Percentiles rank a stretch among this genome's conserved stretches.
Evolutionary conservation across 1,140 invertebrate genomes (phyloP).

Genomic region (Drosophila sechellia): DNA sequence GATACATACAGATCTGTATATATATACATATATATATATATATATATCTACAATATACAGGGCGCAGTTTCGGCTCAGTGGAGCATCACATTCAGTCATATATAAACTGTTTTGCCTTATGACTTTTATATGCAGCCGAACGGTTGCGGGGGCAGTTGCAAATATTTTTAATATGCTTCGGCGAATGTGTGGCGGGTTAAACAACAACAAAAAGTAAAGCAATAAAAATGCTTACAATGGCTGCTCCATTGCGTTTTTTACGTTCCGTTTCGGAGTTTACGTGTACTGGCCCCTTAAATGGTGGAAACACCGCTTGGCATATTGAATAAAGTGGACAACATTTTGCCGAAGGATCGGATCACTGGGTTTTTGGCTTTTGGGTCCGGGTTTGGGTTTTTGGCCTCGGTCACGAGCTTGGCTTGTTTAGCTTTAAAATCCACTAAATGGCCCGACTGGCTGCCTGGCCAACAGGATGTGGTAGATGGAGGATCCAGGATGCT

Average conservation of each 20-base stretch:
- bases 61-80: slow-evolving; percentile 8
- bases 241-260: slow-evolving; percentile 34
- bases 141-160: slow-evolving; percentile 47
- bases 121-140: slow-evolving; percentile 71
- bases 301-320: slow-evolving; percentile 53
- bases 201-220: slow-evolving; percentile 16
- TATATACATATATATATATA: background rate
- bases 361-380: background rate
- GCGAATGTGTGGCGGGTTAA: slow-evolving; percentile 29
- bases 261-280: slow-evolving; percentile 44
- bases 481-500: slow-evolving; percentile 24
- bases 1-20: background rate
- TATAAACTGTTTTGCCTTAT: slow-evolving; percentile 81
- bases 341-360: slow-evolving; percentile 33
- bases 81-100: slow-evolving; percentile 36
- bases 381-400: slow-evolving; percentile 19
- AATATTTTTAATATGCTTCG: slow-evolving; percentile 80
- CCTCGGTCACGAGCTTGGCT: slow-evolving; percentile 6
- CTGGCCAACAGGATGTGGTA: slow-evolving; percentile 26
- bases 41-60: background rate
- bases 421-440: slow-evolving; percentile 69
- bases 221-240: slow-evolving; percentile 54
- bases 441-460: slow-evolving; percentile 41
- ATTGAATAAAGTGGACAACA: slow-evolving; percentile 64
- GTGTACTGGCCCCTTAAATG: slow-evolving; percentile 35